A percentile compares a stretch with the other conserved stretches of the same genome.
Evolutionary conservation across 2,888 invertebrate species (phyloP).

Genomic region (Agonopterix alstromeriana): DNA sequence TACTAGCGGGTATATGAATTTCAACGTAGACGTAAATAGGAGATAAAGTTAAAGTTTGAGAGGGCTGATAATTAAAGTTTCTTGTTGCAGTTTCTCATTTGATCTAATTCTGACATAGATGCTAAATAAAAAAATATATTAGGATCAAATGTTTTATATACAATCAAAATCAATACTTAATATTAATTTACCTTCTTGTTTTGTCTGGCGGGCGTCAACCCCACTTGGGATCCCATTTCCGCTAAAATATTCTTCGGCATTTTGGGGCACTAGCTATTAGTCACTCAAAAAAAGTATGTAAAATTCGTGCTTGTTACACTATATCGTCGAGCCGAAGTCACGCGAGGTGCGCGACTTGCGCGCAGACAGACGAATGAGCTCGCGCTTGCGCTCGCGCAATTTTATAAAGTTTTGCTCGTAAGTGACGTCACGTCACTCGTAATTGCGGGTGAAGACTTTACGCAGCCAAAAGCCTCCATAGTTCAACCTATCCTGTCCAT

Average conservation of each 20-base stretch:
- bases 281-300: conserved; percentile 17
- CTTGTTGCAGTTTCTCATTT: no score
- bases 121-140: no score
- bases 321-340: conserved; percentile 16
- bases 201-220: conserved; percentile 56
- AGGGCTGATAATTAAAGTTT: no score
- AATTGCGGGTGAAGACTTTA: neutral
- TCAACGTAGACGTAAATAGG: no score
- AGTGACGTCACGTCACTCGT: conserved; percentile 3
- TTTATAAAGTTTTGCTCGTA: conserved; percentile 37
- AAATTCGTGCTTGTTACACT: conserved; percentile 28
- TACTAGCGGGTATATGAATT: no score
- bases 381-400: conserved; percentile 33
- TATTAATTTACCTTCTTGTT: conserved; percentile 50
- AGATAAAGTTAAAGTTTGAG: no score
- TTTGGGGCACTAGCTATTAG: conserved; percentile 35
- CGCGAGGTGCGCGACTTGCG: conserved; percentile 51
- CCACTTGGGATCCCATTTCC: conserved; percentile 72
- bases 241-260: conserved; percentile 69
- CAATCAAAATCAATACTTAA: neutral
- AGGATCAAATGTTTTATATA: neutral
- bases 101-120: no score
- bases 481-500: no score
- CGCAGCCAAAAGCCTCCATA: no score
- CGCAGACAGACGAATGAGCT: conserved; percentile 52